phyloP scores from a whole-genome alignment of 2,888 invertebrate genomes.

The Chydorus sphaericus region DNA sequence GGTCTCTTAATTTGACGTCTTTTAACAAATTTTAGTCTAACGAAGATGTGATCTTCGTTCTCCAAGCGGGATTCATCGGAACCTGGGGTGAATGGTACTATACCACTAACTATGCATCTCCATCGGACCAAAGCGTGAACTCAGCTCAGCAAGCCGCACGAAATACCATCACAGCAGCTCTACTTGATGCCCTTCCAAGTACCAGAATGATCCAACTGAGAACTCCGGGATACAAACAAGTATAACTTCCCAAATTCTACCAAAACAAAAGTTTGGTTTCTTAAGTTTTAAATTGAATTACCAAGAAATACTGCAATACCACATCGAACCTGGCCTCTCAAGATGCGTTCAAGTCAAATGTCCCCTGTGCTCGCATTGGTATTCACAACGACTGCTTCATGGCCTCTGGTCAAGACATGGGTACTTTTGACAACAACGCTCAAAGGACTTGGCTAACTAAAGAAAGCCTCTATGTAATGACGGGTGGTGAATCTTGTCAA shows the following conservation, averaged over 20 bases:
- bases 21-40: background rate
- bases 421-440: conserved; percentile 11
- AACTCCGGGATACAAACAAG: background rate
- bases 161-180: background rate
- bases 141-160: background rate
- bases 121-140: too few relatives aligned
- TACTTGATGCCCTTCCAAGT: conserved; percentile 3
- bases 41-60: background rate
- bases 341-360: background rate
- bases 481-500: conserved; percentile 11
- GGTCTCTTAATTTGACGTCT: too few relatives aligned
- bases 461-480: background rate
- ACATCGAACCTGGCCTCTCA: background rate
- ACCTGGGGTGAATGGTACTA: conserved; percentile 9
- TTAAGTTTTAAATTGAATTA: too few relatives aligned
- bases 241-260: background rate
- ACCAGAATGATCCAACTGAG: background rate
- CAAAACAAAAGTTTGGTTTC: too few relatives aligned
- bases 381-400: conserved; percentile 14
- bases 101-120: conserved; percentile 4
- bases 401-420: conserved; percentile 3
- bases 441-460: conserved; percentile 2
- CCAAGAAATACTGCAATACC: background rate
- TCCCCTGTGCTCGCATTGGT: conserved; percentile 1
- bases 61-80: conserved; percentile 10